A percentile compares a stretch with the other conserved stretches of the same genome.
phyloP scores from a whole-genome alignment of 1,140 invertebrate genomes.

The Sesamia nonagrioides region DNA sequence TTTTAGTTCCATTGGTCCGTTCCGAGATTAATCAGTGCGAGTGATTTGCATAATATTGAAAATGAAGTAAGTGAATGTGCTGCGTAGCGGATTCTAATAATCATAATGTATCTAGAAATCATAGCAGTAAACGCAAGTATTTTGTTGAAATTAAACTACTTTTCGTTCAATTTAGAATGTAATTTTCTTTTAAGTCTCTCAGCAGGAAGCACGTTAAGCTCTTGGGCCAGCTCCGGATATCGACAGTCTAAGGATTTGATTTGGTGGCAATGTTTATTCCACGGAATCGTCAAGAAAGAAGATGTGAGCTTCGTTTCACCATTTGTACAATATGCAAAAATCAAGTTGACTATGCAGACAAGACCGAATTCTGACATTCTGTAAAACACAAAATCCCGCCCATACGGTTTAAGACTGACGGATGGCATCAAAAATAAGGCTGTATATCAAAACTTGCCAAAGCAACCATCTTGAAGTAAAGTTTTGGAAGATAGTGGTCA shows the following conservation, averaged over 20 bases:
- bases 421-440: too few species aligned
- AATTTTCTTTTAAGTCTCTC: background rate
- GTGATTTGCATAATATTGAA: slow-evolving; percentile 30
- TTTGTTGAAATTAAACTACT: slow-evolving; percentile 9
- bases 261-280: background rate
- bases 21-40: slow-evolving; percentile 15
- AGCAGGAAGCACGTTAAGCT: background rate
- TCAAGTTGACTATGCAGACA: background rate
- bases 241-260: background rate
- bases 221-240: background rate
- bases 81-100: background rate
- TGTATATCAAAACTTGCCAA: too few species aligned
- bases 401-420: too few species aligned
- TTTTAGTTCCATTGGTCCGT: too few species aligned
- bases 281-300: background rate
- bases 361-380: too few species aligned
- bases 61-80: slow-evolving; percentile 15
- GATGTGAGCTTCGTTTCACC: background rate
- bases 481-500: background rate
- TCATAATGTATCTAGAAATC: slow-evolving; percentile 17
- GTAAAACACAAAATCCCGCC: too few species aligned
- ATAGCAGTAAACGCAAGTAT: slow-evolving; percentile 6
- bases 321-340: too few species aligned
- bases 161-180: slow-evolving; percentile 8
- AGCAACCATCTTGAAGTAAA: background rate